Evolutionary conservation across 2,797 vertebrate species (phyloP).

Genomic region (Fundulus diaphanus): DNA sequence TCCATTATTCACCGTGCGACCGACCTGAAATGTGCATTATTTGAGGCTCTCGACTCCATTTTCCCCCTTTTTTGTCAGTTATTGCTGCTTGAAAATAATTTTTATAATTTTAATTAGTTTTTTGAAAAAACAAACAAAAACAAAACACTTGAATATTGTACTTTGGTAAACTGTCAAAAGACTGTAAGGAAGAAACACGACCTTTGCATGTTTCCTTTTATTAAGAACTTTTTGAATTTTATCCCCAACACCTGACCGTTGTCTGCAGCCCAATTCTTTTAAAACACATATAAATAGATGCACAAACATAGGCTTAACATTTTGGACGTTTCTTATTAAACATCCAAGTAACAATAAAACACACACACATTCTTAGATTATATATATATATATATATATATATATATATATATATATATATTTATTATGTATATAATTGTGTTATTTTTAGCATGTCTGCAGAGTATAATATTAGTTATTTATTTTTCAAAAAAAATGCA

Average conservation of each 20-base stretch:
- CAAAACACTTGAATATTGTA: conserved; percentile 6
- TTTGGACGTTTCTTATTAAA: neutral
- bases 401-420: too few species aligned
- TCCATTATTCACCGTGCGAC: conserved; percentile 56
- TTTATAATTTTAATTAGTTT: conserved; percentile 11
- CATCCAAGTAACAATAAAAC: neutral
- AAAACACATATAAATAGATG: neutral
- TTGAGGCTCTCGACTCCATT: conserved; percentile 23
- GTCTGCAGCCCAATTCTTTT: conserved; percentile 7
- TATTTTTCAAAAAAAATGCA: neutral
- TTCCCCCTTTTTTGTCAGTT: neutral
- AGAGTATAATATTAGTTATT: too few species aligned
- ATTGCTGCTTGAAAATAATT: conserved; percentile 1
- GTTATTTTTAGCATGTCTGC: too few species aligned
- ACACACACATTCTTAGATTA: too few species aligned
- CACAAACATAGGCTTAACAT: neutral
- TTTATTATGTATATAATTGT: neutral
- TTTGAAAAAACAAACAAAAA: too few species aligned
- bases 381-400: too few species aligned
- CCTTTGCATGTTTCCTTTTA: conserved; percentile 4
- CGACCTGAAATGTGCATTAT: conserved; percentile 51
- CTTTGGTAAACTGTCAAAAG: neutral
- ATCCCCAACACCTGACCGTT: conserved; percentile 6
- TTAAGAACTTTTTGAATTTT: conserved; percentile 20
- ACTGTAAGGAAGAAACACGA: conserved; percentile 1